Evolutionary conservation across 2,797 vertebrate genomes (phyloP), one percentile per base, ranked within the genome.

Genomic region (Pelodytes ibericus): DNA sequence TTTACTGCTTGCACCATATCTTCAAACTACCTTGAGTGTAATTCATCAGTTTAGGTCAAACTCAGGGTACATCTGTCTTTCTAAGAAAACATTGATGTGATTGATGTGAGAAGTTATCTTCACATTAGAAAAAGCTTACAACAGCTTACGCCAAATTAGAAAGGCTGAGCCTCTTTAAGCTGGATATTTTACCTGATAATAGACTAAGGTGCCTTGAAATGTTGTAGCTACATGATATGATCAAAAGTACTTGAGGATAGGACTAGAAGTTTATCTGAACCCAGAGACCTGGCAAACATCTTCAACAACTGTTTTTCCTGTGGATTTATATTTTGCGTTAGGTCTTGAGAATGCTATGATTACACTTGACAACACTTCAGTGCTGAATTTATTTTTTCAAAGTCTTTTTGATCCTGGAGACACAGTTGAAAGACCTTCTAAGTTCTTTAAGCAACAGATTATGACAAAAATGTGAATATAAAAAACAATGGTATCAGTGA

Each of bases 81-180:
- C 16, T 9, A 22, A 73, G 60, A 56, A 15, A 58, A 64, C 3
- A 20, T 25, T 41, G 61, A 65, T 65, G 57, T 41, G 18, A 58
- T 58, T 62, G 60, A 62, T 62, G 60, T 73, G 16, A 53, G 51
- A 22, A 36, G 27, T 31, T 56, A 65, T 58, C n/a, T 44, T 9
- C 61, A 36, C 47, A 41, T 41, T 29, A 33, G 20, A 74, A 65
- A 74, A 65, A 64, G 22, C 27, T 9, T 47, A 61, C n/a, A 7
- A 10, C 26, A 31, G 39, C 59, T 62, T 36, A 58, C 20, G 39
- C 10, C 4, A 41, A 61, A 31, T 51, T 62, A 72, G 47, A 49
- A 22, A 62, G 41, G 36, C 41, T 49, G 26, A 47, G 49, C 20
- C 8, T 11, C 11, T 53, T 53, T 16, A 2, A 22, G 6, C 16